Conservation (phyloP, 2,113 vertebrate genomes). For the Callorhinus ursinus region DNA sequence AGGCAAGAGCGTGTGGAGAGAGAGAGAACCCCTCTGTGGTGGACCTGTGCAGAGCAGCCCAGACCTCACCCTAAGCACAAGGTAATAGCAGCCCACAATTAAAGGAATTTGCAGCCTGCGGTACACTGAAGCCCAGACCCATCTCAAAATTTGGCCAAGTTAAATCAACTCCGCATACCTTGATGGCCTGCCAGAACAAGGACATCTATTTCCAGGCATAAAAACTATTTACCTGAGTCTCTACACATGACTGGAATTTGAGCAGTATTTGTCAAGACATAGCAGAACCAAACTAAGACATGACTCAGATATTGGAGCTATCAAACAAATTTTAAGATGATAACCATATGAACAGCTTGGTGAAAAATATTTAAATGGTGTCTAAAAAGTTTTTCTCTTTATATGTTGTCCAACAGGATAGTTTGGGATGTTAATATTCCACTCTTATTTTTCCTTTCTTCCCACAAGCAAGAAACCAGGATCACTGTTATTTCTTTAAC, state of each 20-base stretch:
- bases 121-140: not conserved
- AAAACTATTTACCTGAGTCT: not conserved
- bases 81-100: not conserved
- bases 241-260: not conserved
- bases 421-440: conserved; percentile 10
- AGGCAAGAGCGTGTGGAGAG: not conserved
- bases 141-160: not conserved
- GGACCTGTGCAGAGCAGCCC: not conserved
- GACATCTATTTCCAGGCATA: not conserved
- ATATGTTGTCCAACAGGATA: not conserved
- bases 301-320: not conserved
- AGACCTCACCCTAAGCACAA: not conserved
- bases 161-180: not conserved
- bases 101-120: not conserved
- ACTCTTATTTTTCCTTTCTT: not conserved
- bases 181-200: not conserved
- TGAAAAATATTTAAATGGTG: not conserved
- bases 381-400: not conserved
- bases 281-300: not conserved
- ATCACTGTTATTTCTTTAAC: not conserved
- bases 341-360: not conserved
- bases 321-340: not conserved
- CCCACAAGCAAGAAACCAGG: not conserved
- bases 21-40: not conserved
- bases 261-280: not conserved